Conservation (phyloP, 1,140 invertebrate species). For the Drosophila hydei region DNA sequence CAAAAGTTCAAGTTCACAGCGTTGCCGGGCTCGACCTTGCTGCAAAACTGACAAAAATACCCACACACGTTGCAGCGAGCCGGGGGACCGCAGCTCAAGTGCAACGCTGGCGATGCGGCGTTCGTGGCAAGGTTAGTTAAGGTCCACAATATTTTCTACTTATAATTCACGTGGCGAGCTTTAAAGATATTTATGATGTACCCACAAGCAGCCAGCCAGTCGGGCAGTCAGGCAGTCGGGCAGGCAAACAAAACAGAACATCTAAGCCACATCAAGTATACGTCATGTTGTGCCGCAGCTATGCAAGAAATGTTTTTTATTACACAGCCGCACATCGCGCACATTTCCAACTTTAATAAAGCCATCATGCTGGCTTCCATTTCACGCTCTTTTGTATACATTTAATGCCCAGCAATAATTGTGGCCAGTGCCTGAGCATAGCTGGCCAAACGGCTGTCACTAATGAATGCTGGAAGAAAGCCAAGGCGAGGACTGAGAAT, state of each 20-base stretch:
- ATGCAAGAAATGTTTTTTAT: slow-evolving; percentile 51
- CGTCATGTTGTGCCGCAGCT: slow-evolving; percentile 48
- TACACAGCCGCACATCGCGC: slow-evolving; percentile 30
- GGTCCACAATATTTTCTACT: slow-evolving; percentile 31
- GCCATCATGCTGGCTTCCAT: slow-evolving; percentile 6
- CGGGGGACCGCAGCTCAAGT: slow-evolving; percentile 28
- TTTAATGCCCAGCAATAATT: not conserved
- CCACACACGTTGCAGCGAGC: slow-evolving; percentile 1
- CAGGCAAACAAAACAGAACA: not conserved
- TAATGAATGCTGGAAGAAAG: slow-evolving; percentile 11
- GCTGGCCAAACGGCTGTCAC: too few relatives aligned
- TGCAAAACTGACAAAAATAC: slow-evolving; percentile 14
- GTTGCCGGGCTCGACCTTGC: slow-evolving; percentile 32
- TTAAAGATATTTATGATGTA: slow-evolving; percentile 25
- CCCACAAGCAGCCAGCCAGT: not conserved
- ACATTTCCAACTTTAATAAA: slow-evolving; percentile 43
- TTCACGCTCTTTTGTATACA: not conserved
- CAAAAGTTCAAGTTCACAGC: slow-evolving; percentile 57
- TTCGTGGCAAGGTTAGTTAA: slow-evolving; percentile 28
- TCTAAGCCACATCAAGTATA: slow-evolving; percentile 47
- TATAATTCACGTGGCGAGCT: slow-evolving; percentile 11
- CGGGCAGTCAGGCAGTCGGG: not conserved
- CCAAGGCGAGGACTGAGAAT: not conserved
- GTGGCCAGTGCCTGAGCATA: too few relatives aligned
- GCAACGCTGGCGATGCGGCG: slow-evolving; percentile 16